phyloP scores from a whole-genome alignment of 2,113 vertebrate genomes.

The Dipodomys merriami region DNA sequence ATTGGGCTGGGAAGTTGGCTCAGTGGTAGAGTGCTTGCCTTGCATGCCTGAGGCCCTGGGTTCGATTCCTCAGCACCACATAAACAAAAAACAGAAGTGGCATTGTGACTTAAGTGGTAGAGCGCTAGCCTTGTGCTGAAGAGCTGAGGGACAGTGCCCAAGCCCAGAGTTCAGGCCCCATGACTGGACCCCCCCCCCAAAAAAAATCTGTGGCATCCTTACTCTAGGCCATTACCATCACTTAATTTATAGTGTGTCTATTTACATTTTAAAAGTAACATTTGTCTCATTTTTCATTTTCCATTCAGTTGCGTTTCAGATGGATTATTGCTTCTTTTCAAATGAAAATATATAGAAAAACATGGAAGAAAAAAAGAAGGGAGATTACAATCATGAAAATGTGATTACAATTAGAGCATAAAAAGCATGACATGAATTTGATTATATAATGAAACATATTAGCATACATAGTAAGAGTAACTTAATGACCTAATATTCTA shows the following conservation, averaged over 20 bases:
- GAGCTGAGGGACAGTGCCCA: too few relatives aligned
- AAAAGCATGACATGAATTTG: not conserved
- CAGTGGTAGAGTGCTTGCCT: too few relatives aligned
- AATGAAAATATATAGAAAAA: constrained; percentile 40
- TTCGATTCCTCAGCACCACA: too few relatives aligned
- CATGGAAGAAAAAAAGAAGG: not conserved
- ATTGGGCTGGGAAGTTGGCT: not conserved
- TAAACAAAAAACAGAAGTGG: too few relatives aligned
- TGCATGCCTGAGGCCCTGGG: too few relatives aligned
- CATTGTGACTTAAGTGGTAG: too few relatives aligned
- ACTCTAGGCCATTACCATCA: constrained; percentile 18
- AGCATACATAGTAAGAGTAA: constrained; percentile 24
- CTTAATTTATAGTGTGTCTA: not conserved
- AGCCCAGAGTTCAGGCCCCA: too few relatives aligned
- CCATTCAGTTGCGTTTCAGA: constrained; percentile 44
- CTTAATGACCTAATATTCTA: not conserved
- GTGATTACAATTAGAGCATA: constrained; percentile 38
- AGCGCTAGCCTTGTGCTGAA: too few relatives aligned
- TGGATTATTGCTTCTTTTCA: constrained; percentile 62
- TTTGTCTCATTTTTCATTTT: constrained; percentile 49
- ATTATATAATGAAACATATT: constrained; percentile 29
- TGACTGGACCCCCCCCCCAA: too few relatives aligned
- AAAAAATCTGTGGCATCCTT: not conserved
- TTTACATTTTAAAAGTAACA: constrained; percentile 61
- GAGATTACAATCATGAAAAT: constrained; percentile 29